Base-by-base conservation (phyloP, 2,113 vertebrate genomes). In the Poeciliopsis turrubarensis region DNA sequence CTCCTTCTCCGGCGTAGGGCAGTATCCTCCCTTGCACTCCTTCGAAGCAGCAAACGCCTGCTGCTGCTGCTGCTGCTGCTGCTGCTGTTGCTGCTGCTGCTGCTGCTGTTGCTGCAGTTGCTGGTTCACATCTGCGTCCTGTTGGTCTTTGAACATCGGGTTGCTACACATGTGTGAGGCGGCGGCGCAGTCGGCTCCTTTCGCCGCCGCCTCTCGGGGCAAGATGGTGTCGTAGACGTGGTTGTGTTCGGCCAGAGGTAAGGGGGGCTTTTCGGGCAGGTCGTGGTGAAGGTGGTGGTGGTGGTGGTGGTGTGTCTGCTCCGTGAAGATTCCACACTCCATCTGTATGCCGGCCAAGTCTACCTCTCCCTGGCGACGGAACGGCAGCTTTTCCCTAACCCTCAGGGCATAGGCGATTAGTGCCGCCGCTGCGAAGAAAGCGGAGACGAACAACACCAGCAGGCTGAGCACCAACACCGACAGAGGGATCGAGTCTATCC, bases 221-320 rank as follows among this genome's bases (percentile, higher is more conserved):
- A 94, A 91, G 84, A 98, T 98, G 91, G 96, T 97, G 81, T 98
- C 96, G 0, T 98, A 97, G 9, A 97, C 96, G 1, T 97, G 97
- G 85, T 87, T 94, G 75, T 93, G 91, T 30, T 93, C 89, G 0
- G 87, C 65, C 2, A 72, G 61, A 25, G 81, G 86, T 10, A 90
- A 93, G 31, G 96, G 94, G 0, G 95, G 95, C 61, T 95, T 97
- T 83, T 96, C 96, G 0, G 96, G 95, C 88, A 96, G 65, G 54
- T 87, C 72, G 73, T 93, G 92, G 70, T 89, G 87, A 57, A 57
- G 51, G 22, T 57, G 51, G 63, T 88, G 89, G 39, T 41, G 89
- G 37, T 39, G 37, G 25, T 92, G 82, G 86, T 93, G 85, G 86
- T 91, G 78, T 34, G 91, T 82, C 81, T 94, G 92, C 73, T 96